These are phyloP conservation scores for Novumbra hubbsi DNA, from an alignment of 2,797 vertebrate genomes.

Conservation along the genomic window DNA sequence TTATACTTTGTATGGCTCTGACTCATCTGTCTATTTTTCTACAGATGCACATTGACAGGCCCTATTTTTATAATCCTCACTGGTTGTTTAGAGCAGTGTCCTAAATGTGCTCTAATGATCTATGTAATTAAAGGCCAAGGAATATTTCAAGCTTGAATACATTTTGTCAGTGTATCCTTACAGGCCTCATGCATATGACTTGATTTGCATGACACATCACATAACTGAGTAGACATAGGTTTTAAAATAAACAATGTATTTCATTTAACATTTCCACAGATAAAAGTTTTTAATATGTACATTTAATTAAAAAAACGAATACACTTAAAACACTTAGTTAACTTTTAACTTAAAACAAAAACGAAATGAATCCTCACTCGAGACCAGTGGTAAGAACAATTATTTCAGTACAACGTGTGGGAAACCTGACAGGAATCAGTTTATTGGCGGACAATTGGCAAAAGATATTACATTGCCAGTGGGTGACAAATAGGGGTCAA, in stretches of 20 bases:
- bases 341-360: not conserved
- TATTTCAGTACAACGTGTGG: slow-evolving; percentile 16
- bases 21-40: slow-evolving; percentile 40
- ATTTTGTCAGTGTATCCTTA: not conserved
- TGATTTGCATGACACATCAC: too few relatives aligned
- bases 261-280: not conserved
- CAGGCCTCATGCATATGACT: not conserved
- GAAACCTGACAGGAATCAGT: slow-evolving; percentile 24
- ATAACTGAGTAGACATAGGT: not conserved
- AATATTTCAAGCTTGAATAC: too few relatives aligned
- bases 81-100: slow-evolving; percentile 31
- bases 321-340: not conserved
- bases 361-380: slow-evolving; percentile 5
- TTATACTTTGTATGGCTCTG: slow-evolving; percentile 33
- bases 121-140: too few relatives aligned
- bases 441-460: slow-evolving; percentile 6
- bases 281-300: not conserved
- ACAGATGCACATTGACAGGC: not conserved
- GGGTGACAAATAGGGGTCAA: slow-evolving; percentile 27
- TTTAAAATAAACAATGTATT: too few relatives aligned
- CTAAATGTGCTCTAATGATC: too few relatives aligned
- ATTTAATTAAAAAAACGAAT: not conserved
- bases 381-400: slow-evolving; percentile 9
- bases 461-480: slow-evolving; percentile 20
- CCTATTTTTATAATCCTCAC: not conserved